phyloP scores from a whole-genome alignment of 53 echinoderm and acorn worm genomes.

The Crossaster papposus region DNA sequence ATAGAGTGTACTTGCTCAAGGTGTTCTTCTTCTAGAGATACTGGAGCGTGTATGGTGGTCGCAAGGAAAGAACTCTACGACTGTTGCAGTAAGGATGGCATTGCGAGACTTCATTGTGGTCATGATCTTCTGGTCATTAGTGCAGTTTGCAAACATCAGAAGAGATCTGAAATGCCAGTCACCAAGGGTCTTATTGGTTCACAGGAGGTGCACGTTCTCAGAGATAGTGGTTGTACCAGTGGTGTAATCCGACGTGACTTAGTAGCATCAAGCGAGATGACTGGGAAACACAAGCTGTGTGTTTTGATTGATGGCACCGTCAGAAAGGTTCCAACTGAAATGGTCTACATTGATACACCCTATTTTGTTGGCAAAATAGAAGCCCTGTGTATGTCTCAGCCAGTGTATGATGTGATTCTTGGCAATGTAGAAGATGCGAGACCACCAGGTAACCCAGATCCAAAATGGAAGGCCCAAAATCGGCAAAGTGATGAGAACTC shows the following conservation, averaged over 20 bases:
- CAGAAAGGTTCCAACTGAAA: background rate
- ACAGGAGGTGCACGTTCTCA: background rate
- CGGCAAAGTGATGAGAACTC: background rate
- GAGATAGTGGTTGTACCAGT: constrained; percentile 33
- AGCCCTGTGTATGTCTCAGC: constrained; percentile 50
- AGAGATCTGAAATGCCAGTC: background rate
- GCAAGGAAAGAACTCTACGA: background rate
- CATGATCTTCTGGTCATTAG: background rate
- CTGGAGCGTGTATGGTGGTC: background rate
- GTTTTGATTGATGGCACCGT: constrained; percentile 5
- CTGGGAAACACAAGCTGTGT: background rate
- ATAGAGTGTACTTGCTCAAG: background rate
- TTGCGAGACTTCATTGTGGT: background rate
- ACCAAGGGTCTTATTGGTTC: background rate
- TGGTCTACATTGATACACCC: constrained; percentile 21
- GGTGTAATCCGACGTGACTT: constrained; percentile 10
- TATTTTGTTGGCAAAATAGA: background rate
- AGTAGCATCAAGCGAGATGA: background rate
- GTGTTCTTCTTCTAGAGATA: background rate
- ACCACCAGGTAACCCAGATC: constrained; percentile 8
- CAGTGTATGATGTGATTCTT: constrained; percentile 27
- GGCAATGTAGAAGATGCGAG: background rate
- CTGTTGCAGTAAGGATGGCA: background rate
- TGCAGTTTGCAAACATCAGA: background rate
- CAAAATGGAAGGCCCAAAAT: background rate